Percentiles rank a stretch among this genome's conserved stretches.
phyloP scores from a whole-genome alignment of 2,797 vertebrate genomes.

The Microctenopoma stevenorrisi region DNA sequence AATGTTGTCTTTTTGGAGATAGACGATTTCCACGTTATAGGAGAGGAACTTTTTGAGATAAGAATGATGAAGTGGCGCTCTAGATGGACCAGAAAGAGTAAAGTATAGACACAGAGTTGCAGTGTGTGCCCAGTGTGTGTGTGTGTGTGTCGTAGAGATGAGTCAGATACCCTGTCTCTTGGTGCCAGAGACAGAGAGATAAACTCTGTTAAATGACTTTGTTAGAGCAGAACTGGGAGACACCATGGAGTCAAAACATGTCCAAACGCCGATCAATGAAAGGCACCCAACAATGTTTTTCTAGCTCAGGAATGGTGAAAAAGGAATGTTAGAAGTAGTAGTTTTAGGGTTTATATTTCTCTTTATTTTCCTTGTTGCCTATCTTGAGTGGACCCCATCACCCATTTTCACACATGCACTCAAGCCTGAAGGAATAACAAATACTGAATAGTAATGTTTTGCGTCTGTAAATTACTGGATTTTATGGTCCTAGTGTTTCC shows the following conservation, averaged over 20 bases:
- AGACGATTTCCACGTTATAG: constrained; percentile 16
- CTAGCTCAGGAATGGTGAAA: constrained; percentile 30
- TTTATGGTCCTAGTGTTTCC: constrained; percentile 61
- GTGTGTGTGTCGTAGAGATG: constrained; percentile 31
- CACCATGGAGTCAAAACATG: constrained; percentile 62
- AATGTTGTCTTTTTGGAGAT: constrained; percentile 18
- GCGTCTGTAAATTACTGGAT: constrained; percentile 58
- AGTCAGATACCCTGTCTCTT: constrained; percentile 34
- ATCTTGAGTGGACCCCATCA: constrained; percentile 34
- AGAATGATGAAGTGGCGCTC: constrained; percentile 35
- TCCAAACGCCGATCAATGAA: constrained; percentile 31
- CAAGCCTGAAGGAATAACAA: constrained; percentile 57
- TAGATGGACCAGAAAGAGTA: constrained; percentile 38
- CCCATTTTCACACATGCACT: constrained; percentile 51
- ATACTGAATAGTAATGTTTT: constrained; percentile 66
- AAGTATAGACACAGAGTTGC: constrained; percentile 58
- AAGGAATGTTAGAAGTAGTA: constrained; percentile 40
- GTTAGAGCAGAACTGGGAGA: constrained; percentile 56
- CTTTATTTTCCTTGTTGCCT: constrained; percentile 52
- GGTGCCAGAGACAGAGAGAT: constrained; percentile 47
- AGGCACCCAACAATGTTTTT: constrained; percentile 58
- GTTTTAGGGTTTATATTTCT: constrained; percentile 65
- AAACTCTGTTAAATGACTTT: constrained; percentile 50
- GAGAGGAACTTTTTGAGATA: constrained; percentile 29
- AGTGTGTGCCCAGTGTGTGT: neutral